Percentiles rank a stretch among this genome's conserved stretches.
Evolutionary conservation across 2,888 invertebrate genomes (phyloP).

Genomic region (Silvanus unidentatus): DNA sequence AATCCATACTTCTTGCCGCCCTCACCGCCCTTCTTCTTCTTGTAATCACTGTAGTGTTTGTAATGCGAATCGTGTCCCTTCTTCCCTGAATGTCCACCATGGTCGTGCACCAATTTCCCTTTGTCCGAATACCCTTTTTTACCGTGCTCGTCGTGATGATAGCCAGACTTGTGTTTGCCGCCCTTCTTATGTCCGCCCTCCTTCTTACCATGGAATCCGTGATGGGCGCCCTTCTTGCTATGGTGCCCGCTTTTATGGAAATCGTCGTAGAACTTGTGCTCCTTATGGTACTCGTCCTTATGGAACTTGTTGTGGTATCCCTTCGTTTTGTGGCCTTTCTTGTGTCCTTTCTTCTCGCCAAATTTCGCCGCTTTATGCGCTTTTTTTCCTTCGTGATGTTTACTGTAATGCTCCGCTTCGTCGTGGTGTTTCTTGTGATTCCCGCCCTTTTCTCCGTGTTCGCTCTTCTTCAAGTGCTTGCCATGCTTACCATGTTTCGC

Average conservation of each 20-base stretch:
- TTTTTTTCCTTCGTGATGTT: slow-evolving; percentile 61
- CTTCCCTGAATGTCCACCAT: slow-evolving; percentile 57
- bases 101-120: slow-evolving; percentile 60
- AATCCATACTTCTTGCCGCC: slow-evolving; percentile 30
- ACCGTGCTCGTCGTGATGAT: slow-evolving; percentile 57
- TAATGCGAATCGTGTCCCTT: slow-evolving; percentile 52
- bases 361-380: slow-evolving; percentile 64
- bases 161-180: slow-evolving; percentile 61
- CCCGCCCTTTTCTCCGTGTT: slow-evolving; percentile 59
- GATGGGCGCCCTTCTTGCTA: slow-evolving; percentile 61
- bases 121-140: slow-evolving; percentile 61
- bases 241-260: slow-evolving; percentile 66
- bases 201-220: slow-evolving; percentile 59
- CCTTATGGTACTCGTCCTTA: slow-evolving; percentile 72
- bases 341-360: slow-evolving; percentile 69
- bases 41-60: slow-evolving; percentile 51
- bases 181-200: slow-evolving; percentile 65
- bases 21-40: slow-evolving; percentile 56
- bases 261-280: slow-evolving; percentile 73
- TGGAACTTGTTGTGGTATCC: slow-evolving; percentile 75
- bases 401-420: slow-evolving; percentile 56
- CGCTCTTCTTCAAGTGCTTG: slow-evolving; percentile 52
- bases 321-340: slow-evolving; percentile 70
- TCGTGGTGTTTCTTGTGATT: slow-evolving; percentile 61
- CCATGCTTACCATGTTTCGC: slow-evolving; percentile 69